Conservation (phyloP, 2,888 invertebrate species). For the Limenitis camilla region DNA sequence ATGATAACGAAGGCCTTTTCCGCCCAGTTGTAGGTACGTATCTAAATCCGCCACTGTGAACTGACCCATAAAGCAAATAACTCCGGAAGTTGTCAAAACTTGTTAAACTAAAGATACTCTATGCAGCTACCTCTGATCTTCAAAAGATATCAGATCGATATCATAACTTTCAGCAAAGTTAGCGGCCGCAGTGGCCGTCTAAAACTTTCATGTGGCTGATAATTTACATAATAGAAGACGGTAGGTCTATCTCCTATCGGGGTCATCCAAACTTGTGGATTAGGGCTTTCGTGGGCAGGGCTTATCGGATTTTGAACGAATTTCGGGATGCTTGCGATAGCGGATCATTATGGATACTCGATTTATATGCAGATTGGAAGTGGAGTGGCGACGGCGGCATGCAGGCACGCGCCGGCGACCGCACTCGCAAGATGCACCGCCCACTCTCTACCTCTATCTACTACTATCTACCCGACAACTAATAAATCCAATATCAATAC, state of each 20-base stretch:
- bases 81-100: slow-evolving; percentile 17
- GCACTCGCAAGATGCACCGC: slow-evolving; percentile 28
- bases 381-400: slow-evolving; percentile 46
- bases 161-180: slow-evolving; percentile 64
- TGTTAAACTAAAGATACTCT: slow-evolving; percentile 17
- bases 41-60: slow-evolving; percentile 8
- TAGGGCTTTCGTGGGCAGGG: slow-evolving; percentile 66
- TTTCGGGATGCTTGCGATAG: slow-evolving; percentile 67
- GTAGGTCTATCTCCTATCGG: slow-evolving; percentile 69
- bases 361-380: slow-evolving; percentile 73
- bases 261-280: slow-evolving; percentile 71
- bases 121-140: slow-evolving; percentile 44
- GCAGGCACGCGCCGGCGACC: slow-evolving; percentile 42
- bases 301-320: slow-evolving; percentile 72
- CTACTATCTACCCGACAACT: not conserved
- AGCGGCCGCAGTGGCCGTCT: slow-evolving; percentile 56
- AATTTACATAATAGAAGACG: slow-evolving; percentile 73
- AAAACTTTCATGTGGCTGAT: slow-evolving; percentile 67
- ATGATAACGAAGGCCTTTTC: not conserved
- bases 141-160: slow-evolving; percentile 61
- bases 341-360: slow-evolving; percentile 72
- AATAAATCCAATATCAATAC: slow-evolving; percentile 18
- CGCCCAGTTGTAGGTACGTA: slow-evolving; percentile 2
- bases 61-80: slow-evolving; percentile 13
- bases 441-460: slow-evolving; percentile 2